Evolutionary conservation across 2,888 invertebrate genomes (phyloP).

Genomic region (Metellina segmentata): DNA sequence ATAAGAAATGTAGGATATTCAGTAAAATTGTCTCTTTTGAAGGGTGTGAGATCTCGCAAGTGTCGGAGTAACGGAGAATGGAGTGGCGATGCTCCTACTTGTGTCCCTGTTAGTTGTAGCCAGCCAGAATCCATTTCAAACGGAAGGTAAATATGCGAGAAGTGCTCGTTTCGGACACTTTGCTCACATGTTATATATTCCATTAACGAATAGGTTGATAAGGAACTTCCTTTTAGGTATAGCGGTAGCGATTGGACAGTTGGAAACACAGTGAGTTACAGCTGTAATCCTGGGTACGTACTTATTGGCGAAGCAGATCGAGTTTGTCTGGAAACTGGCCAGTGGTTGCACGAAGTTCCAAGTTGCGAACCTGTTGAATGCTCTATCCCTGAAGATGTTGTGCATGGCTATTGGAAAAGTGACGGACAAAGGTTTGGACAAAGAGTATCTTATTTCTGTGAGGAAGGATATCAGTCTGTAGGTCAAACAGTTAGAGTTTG

Average conservation of each 20-base stretch:
- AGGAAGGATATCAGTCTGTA: slow-evolving; percentile 64
- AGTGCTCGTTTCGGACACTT: neutral
- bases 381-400: slow-evolving; percentile 56
- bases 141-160: slow-evolving; percentile 76
- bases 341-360: slow-evolving; percentile 77
- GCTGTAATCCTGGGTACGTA: slow-evolving; percentile 78
- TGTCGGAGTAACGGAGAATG: slow-evolving; percentile 80
- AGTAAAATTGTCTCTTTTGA: neutral
- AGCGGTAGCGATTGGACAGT: slow-evolving; percentile 76
- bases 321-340: slow-evolving; percentile 77
- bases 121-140: slow-evolving; percentile 79
- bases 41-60: slow-evolving; percentile 76
- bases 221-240: slow-evolving; percentile 45
- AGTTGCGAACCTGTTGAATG: slow-evolving; percentile 77
- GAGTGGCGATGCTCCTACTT: slow-evolving; percentile 79
- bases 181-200: too few relatives aligned
- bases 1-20: neutral
- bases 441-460: slow-evolving; percentile 67
- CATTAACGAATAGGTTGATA: too few relatives aligned
- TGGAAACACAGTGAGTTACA: slow-evolving; percentile 77
- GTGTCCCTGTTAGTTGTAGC: slow-evolving; percentile 79
- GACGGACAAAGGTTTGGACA: slow-evolving; percentile 73
- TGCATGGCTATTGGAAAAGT: slow-evolving; percentile 52
- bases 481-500: slow-evolving; percentile 80
- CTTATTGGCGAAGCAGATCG: slow-evolving; percentile 78